These are phyloP conservation scores for Luscinia luscinia DNA, from an alignment of 2,797 vertebrate species.

Conservation along the genomic window DNA sequence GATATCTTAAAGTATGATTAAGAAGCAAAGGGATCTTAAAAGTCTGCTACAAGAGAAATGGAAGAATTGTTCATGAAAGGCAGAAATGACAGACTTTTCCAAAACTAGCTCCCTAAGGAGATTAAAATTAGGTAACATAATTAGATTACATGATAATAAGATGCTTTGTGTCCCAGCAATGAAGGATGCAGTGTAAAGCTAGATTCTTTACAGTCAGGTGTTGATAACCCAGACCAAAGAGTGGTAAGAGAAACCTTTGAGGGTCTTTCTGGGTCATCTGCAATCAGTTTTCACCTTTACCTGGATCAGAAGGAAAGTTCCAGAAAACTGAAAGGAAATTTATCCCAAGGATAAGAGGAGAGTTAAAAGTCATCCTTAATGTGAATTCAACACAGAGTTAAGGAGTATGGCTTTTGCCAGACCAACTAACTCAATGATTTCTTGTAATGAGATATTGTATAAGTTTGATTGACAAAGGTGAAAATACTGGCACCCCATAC, in stretches of 20 bases:
- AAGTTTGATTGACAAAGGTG: neutral
- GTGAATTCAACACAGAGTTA: neutral
- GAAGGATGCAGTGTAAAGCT: neutral
- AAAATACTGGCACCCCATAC: neutral
- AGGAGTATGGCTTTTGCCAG: neutral
- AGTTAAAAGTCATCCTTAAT: neutral
- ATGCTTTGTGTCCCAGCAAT: neutral
- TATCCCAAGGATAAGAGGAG: neutral
- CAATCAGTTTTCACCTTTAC: neutral
- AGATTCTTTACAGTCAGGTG: neutral
- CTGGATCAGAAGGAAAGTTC: neutral
- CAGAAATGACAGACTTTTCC: neutral
- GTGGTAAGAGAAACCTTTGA: neutral
- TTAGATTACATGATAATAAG: neutral
- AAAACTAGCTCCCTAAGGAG: neutral
- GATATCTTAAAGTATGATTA: neutral
- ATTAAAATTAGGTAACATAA: neutral
- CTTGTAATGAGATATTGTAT: neutral
- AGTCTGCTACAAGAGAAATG: neutral
- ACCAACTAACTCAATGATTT: neutral
- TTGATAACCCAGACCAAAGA: neutral
- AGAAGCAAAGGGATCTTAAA: neutral
- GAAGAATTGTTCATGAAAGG: neutral
- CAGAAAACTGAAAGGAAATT: neutral
- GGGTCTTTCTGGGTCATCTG: neutral